Percentiles rank a stretch among this genome's conserved stretches.
Conservation (phyloP, 2,113 vertebrate species). For the Barnardius zonarius region DNA sequence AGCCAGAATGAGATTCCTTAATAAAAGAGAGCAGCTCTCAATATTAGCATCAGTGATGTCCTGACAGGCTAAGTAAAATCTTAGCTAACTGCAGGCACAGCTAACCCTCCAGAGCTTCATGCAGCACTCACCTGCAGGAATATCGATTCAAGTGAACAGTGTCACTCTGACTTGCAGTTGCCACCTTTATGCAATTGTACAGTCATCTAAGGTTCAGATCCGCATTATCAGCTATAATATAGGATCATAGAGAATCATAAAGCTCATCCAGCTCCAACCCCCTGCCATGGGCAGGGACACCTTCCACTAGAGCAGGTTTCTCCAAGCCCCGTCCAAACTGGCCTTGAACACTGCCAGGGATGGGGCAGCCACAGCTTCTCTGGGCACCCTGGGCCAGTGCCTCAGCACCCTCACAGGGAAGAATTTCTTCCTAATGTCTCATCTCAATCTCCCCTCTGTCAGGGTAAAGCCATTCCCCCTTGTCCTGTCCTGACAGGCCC, state of each 20-base stretch:
- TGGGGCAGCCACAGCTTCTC: not conserved
- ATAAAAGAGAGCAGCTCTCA: not conserved
- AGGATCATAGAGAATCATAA: not conserved
- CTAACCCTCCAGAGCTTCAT: not conserved
- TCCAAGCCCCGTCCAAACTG: not conserved
- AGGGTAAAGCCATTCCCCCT: not conserved
- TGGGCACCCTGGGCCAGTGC: no score
- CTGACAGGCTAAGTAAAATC: not conserved
- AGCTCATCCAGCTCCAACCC: not conserved
- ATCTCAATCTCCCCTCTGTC: not conserved
- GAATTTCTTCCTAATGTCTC: not conserved
- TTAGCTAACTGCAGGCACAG: not conserved
- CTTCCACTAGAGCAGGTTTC: not conserved
- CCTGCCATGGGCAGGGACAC: not conserved
- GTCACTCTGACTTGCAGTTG: not conserved
- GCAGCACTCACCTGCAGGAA: not conserved
- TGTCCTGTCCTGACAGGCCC: not conserved
- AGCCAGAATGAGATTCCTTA: not conserved
- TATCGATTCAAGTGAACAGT: not conserved
- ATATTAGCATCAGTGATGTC: not conserved
- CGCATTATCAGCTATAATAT: not conserved
- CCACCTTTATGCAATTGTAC: not conserved
- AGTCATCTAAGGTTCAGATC: not conserved
- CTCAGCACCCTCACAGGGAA: no score
- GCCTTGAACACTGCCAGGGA: not conserved